Conservation (phyloP, 2,888 invertebrate species). For the Suillia variegata region DNA sequence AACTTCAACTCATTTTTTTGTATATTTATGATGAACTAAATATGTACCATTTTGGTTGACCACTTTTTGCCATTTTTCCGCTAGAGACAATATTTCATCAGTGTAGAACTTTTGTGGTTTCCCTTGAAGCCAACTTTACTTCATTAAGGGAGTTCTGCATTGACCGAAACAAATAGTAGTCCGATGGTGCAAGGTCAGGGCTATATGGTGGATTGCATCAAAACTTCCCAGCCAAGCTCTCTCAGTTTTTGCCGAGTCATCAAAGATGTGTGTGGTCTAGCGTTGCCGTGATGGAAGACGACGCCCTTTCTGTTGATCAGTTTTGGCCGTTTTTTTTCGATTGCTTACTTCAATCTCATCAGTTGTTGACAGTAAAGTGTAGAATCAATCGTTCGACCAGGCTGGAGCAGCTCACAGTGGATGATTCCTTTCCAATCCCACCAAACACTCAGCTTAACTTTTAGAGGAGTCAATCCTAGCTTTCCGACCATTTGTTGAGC, state of each 20-base stretch:
- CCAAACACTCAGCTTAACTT: slow-evolving; percentile 12
- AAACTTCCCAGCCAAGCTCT: slow-evolving; percentile 14
- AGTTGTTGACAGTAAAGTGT: slow-evolving; percentile 25
- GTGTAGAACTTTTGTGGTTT: too few relatives aligned
- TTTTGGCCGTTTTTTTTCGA: slow-evolving; percentile 27
- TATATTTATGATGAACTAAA: too few relatives aligned
- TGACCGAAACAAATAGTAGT: too few relatives aligned
- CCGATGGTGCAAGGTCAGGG: too few relatives aligned
- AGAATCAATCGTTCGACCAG: slow-evolving; percentile 20
- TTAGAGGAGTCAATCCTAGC: slow-evolving; percentile 19
- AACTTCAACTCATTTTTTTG: too few relatives aligned
- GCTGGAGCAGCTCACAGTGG: slow-evolving; percentile 14
- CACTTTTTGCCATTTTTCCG: too few relatives aligned
- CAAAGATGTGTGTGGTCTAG: slow-evolving; percentile 14
- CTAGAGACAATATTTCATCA: too few relatives aligned
- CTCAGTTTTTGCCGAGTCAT: too few relatives aligned
- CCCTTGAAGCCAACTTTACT: too few relatives aligned
- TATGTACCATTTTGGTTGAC: too few relatives aligned
- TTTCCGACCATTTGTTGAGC: slow-evolving; percentile 12
- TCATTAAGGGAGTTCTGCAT: too few relatives aligned
- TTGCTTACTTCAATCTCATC: slow-evolving; percentile 27
- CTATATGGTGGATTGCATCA: too few relatives aligned
- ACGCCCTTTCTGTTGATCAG: slow-evolving; percentile 23
- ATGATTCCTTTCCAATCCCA: slow-evolving; percentile 15
- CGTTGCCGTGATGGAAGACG: slow-evolving; percentile 19